Base-by-base conservation (phyloP, 2,888 invertebrate species). In the Cylindroiulus punctatus region DNA sequence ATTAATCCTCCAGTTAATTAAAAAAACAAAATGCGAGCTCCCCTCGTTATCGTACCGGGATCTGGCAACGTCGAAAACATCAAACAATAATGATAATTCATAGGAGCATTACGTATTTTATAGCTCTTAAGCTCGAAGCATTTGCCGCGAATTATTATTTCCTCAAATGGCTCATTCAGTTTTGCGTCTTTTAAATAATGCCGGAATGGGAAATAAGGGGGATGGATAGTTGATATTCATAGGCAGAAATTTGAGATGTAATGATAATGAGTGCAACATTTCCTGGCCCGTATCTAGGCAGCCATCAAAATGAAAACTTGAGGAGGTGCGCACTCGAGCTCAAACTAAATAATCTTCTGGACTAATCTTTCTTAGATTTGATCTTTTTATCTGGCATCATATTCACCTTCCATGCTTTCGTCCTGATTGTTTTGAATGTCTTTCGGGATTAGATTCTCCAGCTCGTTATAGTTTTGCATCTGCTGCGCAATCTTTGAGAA, bases 41-140 rank as follows among this genome's bases (percentile, higher is more conserved):
- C 14, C 14, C 30, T 76, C 76, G 76, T 30, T 76, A 76, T 76
- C 76, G 12, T 30, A 14, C 76, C 30, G 0, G 14, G 30, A 76
- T 76, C 76, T 76, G 3, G 76, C 14, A 76, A 76, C 76, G 76
- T 76, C 76, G 26, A 76, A 76, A 76, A 76, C 76, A 76, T 76
- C 30, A 30, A 76, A 76, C 76, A 76, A 76, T 76, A 76, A 76
- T 76, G 76, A 76, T 76, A 76, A 76, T 76, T 76, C 76, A 76
- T 76, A 30, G 65, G 76, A 76, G 76, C 57, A 57, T 57, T 22
- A 22, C 17, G 76, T 76, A 76, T 76, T 76, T 76, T 76, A 76
- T 76, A 76, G 76, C 76, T 76, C 76, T 76, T 76, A 76, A 76
- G 76, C 76, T 14, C 76, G 76, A 5, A 76, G 76, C 76, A 76